phyloP scores from a whole-genome alignment of 1,140 invertebrate species.

The Drosophila rufa region DNA sequence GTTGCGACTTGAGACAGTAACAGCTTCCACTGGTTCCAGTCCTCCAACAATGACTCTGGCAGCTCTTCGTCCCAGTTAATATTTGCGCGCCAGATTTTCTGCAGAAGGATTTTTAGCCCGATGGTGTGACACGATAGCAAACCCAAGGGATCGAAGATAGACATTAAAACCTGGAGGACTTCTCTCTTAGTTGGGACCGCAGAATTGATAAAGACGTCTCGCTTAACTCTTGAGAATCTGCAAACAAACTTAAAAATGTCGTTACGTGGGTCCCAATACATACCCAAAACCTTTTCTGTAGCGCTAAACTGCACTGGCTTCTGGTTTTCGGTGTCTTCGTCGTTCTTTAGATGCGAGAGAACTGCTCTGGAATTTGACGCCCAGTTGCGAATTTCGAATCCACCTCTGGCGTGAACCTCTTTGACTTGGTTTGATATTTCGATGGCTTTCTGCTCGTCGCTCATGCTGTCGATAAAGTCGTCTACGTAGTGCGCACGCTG shows the following conservation, averaged over 20 bases:
- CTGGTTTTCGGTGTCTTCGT: too few relatives aligned
- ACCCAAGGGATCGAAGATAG: neutral
- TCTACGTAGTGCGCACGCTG: neutral
- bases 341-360: too few relatives aligned
- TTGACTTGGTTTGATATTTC: neutral
- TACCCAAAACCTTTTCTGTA: slow-evolving; percentile 1
- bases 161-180: neutral
- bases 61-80: slow-evolving; percentile 4
- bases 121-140: neutral
- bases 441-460: neutral
- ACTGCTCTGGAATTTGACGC: neutral
- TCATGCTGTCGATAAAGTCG: neutral
- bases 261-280: neutral
- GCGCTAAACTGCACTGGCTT: neutral
- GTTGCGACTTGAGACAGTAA: neutral
- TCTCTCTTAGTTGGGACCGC: neutral
- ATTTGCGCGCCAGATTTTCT: neutral
- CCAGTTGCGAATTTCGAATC: neutral
- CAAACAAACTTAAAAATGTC: neutral
- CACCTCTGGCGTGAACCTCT: too few relatives aligned
- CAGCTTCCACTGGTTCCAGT: slow-evolving; percentile 1
- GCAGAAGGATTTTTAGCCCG: neutral
- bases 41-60: neutral
- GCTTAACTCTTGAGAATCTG: neutral
- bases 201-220: neutral